Conservation (phyloP, 2,113 vertebrate species). For the Pachypanchax playfairii region DNA sequence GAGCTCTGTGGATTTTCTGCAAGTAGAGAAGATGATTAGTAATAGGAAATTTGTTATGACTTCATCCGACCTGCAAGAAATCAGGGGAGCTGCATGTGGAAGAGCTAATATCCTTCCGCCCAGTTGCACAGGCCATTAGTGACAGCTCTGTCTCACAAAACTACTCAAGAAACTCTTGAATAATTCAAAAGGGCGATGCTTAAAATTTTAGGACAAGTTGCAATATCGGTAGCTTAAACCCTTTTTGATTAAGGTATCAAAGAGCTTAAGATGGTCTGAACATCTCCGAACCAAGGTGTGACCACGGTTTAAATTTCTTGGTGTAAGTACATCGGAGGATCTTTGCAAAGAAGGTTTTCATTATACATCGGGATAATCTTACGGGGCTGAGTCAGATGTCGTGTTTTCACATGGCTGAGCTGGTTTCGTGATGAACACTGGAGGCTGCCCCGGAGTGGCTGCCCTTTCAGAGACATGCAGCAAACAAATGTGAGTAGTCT, state of each 20-base stretch:
- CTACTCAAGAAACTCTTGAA: constrained; percentile 25
- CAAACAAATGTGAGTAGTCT: constrained; percentile 48
- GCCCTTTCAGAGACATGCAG: constrained; percentile 53
- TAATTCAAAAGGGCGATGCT: constrained; percentile 26
- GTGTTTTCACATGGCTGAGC: constrained; percentile 19
- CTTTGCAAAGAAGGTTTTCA: neutral
- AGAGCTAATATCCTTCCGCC: constrained; percentile 30
- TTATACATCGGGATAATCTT: constrained; percentile 18
- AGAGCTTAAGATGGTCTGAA: constrained; percentile 11
- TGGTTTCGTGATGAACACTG: constrained; percentile 51
- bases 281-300: neutral
- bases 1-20: constrained; percentile 92
- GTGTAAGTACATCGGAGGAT: neutral
- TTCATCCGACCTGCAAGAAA: constrained; percentile 24
- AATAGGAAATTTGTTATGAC: constrained; percentile 3
- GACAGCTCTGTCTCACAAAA: constrained; percentile 7
- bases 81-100: constrained; percentile 14
- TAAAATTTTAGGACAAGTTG: constrained; percentile 17
- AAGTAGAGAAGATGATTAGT: constrained; percentile 10
- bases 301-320: constrained; percentile 14
- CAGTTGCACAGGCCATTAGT: constrained; percentile 21
- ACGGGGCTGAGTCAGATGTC: constrained; percentile 19
- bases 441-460: constrained; percentile 35
- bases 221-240: constrained; percentile 18
- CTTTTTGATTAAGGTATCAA: constrained; percentile 23